Base-by-base conservation (phyloP, 1,140 invertebrate species). In the Danaus plexippus region DNA sequence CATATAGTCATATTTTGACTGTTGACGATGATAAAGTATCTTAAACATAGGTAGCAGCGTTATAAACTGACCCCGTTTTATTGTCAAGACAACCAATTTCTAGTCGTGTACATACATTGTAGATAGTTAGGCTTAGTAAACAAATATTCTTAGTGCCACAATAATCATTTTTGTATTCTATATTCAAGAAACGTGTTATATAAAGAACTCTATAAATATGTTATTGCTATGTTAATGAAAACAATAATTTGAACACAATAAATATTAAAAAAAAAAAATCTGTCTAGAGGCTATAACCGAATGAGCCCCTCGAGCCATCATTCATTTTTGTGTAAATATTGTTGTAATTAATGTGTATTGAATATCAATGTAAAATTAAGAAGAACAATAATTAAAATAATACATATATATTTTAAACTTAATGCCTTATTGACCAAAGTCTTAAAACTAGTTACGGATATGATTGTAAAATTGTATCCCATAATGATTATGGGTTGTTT, bases 361-460 rank as follows among this genome's bases (percentile, higher is more conserved):
- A 71, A 62, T 82, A 79, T 81, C 80, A 75, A 74, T 78, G 65
- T 77, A 77, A 80, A 75, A 69, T 67, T 81, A 86, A 81, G 77
- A 63, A 86, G 83, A 86, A 85, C 83, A 86, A 86, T 86, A 86
- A 86, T 85, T 86, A 86, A 86, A 84, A 77, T 78, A 80, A 80
- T 32, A 32, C 22, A 67, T 73, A 77, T 80, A 78, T 85, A 78
- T 85, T 78, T 84, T 85, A 84, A 84, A 86, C 83, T 86, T 86
- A 86, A 86, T 86, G 83, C 83, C 83, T 86, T 86, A 86, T 82
- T 86, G 83, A 86, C 83, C 83, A 86, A 86, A 81, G 81, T 85
- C 80, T 85, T 83, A 85, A 86, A 83, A 83, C 80, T 86, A 86
- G 80, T 83, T 83, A 75, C 68, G 73, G 78, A 76, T 82, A 63